A percentile compares a stretch with the other conserved stretches of the same genome.
phyloP scores from a whole-genome alignment of 2,113 vertebrate species.

The Micronisus gabar region DNA sequence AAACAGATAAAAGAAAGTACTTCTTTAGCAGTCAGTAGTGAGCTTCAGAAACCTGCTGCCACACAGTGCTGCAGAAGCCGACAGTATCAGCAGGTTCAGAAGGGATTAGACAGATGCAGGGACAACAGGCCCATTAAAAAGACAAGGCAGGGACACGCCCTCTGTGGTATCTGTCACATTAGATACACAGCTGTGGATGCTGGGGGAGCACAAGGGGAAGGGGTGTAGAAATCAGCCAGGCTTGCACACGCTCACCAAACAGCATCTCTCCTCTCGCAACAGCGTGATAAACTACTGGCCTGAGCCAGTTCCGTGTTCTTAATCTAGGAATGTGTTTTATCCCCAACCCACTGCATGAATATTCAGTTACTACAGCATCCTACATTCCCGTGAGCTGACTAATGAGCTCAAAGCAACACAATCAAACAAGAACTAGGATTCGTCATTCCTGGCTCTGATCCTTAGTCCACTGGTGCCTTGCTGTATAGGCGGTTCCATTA shows the following conservation, averaged over 20 bases:
- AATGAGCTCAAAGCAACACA: not conserved
- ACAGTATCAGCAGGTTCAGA: not conserved
- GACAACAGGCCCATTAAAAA: not conserved
- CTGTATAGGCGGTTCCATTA: not conserved
- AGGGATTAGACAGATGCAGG: not conserved
- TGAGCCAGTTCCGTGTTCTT: not conserved
- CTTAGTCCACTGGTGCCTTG: not conserved
- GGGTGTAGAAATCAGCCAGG: not conserved
- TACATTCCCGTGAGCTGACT: not conserved
- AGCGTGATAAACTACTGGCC: not conserved
- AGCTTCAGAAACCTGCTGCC: not conserved
- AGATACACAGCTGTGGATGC: not conserved
- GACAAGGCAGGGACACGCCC: not conserved
- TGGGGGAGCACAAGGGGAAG: not conserved
- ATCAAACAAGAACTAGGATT: not conserved
- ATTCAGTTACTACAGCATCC: not conserved
- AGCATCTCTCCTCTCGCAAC: not conserved
- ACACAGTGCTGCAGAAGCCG: not conserved
- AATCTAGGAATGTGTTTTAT: not conserved
- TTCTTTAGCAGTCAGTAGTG: not conserved
- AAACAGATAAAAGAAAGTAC: not conserved
- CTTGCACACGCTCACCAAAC: not conserved
- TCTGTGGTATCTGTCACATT: not conserved
- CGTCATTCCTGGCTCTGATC: not conserved
- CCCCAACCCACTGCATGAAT: not conserved